phyloP scores from a whole-genome alignment of 2,113 vertebrate species.

The Excalfactoria chinensis region DNA sequence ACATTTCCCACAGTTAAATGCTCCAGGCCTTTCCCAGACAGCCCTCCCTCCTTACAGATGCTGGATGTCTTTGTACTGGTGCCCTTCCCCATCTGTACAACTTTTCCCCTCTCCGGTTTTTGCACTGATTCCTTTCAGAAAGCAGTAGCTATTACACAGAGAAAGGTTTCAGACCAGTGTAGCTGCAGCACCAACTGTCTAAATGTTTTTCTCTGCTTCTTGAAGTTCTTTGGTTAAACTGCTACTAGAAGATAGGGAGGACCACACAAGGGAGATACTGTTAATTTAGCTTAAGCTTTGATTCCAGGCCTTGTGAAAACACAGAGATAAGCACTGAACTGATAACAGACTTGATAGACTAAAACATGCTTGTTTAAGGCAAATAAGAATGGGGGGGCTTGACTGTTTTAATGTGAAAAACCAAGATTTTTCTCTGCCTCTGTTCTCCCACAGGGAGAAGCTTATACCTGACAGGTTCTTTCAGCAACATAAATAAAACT shows the following conservation, averaged over 20 bases:
- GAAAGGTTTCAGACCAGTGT: background rate
- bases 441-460: background rate
- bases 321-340: background rate
- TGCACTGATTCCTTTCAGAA: background rate
- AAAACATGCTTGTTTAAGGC: background rate
- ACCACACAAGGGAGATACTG: background rate
- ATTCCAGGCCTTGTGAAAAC: constrained; percentile 17
- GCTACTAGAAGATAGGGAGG: constrained; percentile 14
- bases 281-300: background rate
- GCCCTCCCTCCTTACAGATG: background rate
- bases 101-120: background rate
- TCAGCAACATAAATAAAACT: background rate
- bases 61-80: background rate
- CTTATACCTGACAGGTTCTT: background rate
- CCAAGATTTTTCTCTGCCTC: background rate
- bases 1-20: background rate
- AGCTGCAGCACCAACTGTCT: background rate
- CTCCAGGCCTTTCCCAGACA: background rate
- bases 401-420: background rate
- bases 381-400: background rate
- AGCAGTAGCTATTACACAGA: background rate
- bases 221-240: background rate
- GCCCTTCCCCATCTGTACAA: background rate
- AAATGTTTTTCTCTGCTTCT: constrained; percentile 33
- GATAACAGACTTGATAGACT: background rate